Evolutionary conservation across 2,888 invertebrate genomes (phyloP).

Genomic region (Stomorhina lunata): DNA sequence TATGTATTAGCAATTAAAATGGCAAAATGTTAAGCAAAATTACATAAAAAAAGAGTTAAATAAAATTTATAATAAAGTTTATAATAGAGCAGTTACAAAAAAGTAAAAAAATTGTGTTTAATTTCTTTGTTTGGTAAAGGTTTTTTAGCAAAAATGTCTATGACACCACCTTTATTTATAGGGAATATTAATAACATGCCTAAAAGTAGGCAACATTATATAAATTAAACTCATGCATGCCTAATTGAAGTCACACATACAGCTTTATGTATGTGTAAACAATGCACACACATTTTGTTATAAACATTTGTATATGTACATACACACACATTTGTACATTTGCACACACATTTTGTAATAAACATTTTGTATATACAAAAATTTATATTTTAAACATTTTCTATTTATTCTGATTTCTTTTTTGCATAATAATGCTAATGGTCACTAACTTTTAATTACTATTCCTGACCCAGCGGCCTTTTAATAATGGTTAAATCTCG

Average conservation of each 20-base stretch:
- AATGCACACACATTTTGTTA: neutral
- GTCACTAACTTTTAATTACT: constrained; percentile 66
- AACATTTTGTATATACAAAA: neutral
- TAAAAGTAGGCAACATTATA: constrained; percentile 58
- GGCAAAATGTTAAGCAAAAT: constrained; percentile 25
- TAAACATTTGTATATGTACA: neutral
- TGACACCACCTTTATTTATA: neutral
- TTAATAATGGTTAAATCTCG: neutral
- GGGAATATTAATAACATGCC: neutral
- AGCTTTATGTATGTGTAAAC: too few species aligned
- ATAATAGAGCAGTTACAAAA: constrained; percentile 12
- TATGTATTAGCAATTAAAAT: constrained; percentile 62
- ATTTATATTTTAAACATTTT: neutral
- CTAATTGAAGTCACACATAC: too few species aligned
- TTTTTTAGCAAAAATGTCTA: neutral
- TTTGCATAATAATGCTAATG: constrained; percentile 54
- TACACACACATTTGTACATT: neutral
- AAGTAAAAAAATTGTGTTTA: neutral
- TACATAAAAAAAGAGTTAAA: constrained; percentile 8
- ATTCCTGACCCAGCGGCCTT: constrained; percentile 56
- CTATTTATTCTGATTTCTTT: constrained; percentile 72
- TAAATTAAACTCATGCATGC: constrained; percentile 19
- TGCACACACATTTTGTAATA: constrained; percentile 41
- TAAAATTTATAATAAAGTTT: constrained; percentile 46
- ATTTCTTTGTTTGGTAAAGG: neutral